A percentile compares a stretch with the other conserved stretches of the same genome.
Conservation (phyloP, 1,140 invertebrate species). For the Scaptodrosophila lebanonensis region DNA sequence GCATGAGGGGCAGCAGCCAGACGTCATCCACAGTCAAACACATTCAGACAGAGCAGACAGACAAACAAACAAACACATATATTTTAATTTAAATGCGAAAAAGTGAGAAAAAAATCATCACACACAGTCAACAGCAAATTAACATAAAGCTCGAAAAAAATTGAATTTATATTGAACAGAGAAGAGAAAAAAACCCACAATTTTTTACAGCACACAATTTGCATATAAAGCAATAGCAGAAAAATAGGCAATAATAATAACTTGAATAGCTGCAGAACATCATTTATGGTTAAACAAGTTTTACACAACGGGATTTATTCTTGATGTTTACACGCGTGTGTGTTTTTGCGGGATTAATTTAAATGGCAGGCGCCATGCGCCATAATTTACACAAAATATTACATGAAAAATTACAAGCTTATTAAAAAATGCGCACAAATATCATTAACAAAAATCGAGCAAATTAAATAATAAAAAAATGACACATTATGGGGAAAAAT, state of each 20-base stretch:
- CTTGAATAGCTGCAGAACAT: slow-evolving; percentile 19
- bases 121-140: slow-evolving; percentile 33
- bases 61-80: no score
- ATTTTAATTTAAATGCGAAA: no score
- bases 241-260: slow-evolving; percentile 15
- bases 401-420: slow-evolving; percentile 45
- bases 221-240: slow-evolving; percentile 6
- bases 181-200: no score
- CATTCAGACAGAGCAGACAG: no score
- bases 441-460: slow-evolving; percentile 35
- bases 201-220: slow-evolving; percentile 2
- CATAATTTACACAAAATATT: slow-evolving; percentile 51
- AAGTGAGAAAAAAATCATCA: no score
- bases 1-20: neutral
- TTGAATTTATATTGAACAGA: no score
- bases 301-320: slow-evolving; percentile 34
- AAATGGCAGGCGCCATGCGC: slow-evolving; percentile 28
- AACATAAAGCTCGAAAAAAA: no score
- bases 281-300: slow-evolving; percentile 25
- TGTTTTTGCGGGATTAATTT: slow-evolving; percentile 17
- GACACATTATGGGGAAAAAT: slow-evolving; percentile 5
- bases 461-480: slow-evolving; percentile 11
- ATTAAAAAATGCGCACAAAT: slow-evolving; percentile 46
- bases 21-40: no score
- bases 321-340: slow-evolving; percentile 8